These are phyloP conservation scores for Malurus melanocephalus DNA, from an alignment of 2,113 vertebrate genomes.

Conservation along the genomic window DNA sequence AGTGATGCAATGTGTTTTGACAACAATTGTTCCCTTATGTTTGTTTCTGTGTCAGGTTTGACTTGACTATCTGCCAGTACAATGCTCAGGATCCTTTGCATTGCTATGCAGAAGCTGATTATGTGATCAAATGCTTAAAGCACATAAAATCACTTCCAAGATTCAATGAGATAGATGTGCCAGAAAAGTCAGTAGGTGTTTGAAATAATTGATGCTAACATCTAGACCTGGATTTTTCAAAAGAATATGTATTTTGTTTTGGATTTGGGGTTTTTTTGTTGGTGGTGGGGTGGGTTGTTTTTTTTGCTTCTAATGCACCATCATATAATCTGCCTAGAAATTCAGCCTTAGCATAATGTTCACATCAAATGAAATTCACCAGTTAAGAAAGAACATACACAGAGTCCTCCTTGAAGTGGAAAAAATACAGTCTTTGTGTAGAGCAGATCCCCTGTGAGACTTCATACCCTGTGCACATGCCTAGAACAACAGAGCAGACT, in stretches of 20 bases:
- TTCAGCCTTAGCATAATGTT: slow-evolving; percentile 45
- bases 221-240: slow-evolving; percentile 40
- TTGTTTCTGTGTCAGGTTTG: slow-evolving; percentile 47
- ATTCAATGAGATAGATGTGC: slow-evolving; percentile 24
- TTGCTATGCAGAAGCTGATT: slow-evolving; percentile 32
- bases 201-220: slow-evolving; percentile 11
- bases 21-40: slow-evolving; percentile 46
- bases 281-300: not conserved
- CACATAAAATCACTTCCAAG: slow-evolving; percentile 11
- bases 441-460: not conserved
- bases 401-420: not conserved
- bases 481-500: not conserved
- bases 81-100: slow-evolving; percentile 3
- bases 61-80: slow-evolving; percentile 16
- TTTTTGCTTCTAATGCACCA: not conserved
- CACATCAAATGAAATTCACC: slow-evolving; percentile 47
- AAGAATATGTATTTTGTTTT: not conserved
- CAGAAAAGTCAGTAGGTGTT: slow-evolving; percentile 52
- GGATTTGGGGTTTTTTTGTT: not conserved
- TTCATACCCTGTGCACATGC: not conserved
- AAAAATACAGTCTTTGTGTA: not conserved
- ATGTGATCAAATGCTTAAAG: slow-evolving; percentile 26
- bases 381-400: not conserved
- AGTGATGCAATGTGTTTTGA: slow-evolving; percentile 54
- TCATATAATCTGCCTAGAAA: slow-evolving; percentile 23